phyloP scores from a whole-genome alignment of 2,113 vertebrate genomes.

The Oreochromis aureus region DNA sequence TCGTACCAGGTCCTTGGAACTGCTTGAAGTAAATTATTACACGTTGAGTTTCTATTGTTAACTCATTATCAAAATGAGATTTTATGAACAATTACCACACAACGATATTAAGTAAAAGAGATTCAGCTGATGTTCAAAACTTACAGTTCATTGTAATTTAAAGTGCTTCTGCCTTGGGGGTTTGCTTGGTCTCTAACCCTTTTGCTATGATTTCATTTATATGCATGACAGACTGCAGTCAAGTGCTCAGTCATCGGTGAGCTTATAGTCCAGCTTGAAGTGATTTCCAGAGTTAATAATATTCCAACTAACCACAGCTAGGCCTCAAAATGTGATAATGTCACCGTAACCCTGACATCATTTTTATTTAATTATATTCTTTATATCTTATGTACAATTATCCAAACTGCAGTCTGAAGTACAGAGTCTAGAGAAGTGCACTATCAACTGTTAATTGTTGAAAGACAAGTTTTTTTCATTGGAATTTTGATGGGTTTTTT shows the following conservation, averaged over 20 bases:
- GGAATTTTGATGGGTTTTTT: slow-evolving; percentile 15
- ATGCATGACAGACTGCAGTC: neutral
- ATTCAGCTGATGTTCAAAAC: neutral
- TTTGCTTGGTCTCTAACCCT: neutral
- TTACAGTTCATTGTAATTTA: neutral
- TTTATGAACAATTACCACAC: neutral
- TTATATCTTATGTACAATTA: neutral
- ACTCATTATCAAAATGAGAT: neutral
- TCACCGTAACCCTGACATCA: neutral
- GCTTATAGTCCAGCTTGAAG: slow-evolving; percentile 35
- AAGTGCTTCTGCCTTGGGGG: neutral
- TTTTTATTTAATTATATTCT: neutral
- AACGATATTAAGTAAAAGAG: neutral
- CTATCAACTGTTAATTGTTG: neutral
- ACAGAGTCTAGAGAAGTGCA: neutral
- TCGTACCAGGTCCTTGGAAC: neutral
- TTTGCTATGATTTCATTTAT: neutral
- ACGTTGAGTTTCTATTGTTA: neutral
- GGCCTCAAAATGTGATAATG: neutral
- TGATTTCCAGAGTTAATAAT: slow-evolving; percentile 45
- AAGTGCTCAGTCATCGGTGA: slow-evolving; percentile 11
- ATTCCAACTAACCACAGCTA: slow-evolving; percentile 26
- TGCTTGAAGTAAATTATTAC: neutral
- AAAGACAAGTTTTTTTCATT: neutral
- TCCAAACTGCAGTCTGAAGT: neutral